Evolutionary conservation across 1,140 invertebrate species (phyloP), one percentile per base, ranked within the genome.

Genomic region (Tyrophagus putrescentiae): DNA sequence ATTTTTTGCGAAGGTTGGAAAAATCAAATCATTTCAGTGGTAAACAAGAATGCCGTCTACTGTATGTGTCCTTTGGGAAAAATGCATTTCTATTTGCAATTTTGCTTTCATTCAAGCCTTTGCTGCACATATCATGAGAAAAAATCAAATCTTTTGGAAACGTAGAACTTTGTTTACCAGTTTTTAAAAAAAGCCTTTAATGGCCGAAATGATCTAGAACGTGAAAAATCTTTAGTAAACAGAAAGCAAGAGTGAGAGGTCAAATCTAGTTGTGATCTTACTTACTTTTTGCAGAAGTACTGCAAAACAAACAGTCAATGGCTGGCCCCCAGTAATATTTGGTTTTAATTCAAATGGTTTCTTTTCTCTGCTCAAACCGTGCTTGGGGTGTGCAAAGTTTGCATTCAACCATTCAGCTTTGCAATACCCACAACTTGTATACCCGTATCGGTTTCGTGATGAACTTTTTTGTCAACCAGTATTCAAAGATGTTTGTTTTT

Each of bases 341-440:
- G 70, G 90, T 32, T 69, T n/a, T 92, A 1, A 78, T 92, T 48
- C 87, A 91, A 71, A 80, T 92, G 52, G 74, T 82, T 52, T 80
- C 85, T 5, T 90, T 90, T 68, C 75, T 91, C 29, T 86, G 84
- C 65, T 95, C 83, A 92, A 65, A 89, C 92, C 66, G 87, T 79
- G 63, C 93, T 93, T 74, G 93, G 93, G 67, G 87, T 90, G n/a
- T 95, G 91, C 74, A 94, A 94, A 75, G 94, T 96, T 67, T 79
- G 93, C 62, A 94, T 94, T 60, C 92, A 96, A 74, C 3, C 86
- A 28, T 93, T 95, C 76, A 92, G 90, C 70, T 96, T 93, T 69
- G 88, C 91, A 0, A 88, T 96, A 64, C 92, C 93, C 0, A 83
- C 0, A 92, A 85, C 70, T 76, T 96, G 56, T 0, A 87, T 94